Evolutionary conservation across 1,140 invertebrate species (phyloP), one percentile per base, ranked within the genome.

Genomic region (Trichoplusia ni): DNA sequence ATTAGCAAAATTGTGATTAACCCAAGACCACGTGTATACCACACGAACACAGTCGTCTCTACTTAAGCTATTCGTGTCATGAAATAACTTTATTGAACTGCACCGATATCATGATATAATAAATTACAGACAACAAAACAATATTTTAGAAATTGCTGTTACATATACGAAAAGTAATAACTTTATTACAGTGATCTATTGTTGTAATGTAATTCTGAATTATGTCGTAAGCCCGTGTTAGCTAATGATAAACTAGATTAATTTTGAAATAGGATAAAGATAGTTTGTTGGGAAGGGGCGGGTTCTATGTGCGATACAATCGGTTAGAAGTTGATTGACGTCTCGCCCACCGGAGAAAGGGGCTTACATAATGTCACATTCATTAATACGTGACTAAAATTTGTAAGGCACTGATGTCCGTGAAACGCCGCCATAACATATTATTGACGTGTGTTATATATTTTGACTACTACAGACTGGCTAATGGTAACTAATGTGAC

Each of bases 291-390:
- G n/a, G n/a, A n/a, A 40, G 53, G 53, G 29, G 16, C 37, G 16
- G 27, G 56, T 46, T 25, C 56, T 16, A 18, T 23, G 11, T 2
- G 23, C 8, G 56, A 60, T 60, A 37, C 42, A 1, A 59, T 59
- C 56, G 13, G 38, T 4, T 13, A 11, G 2, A 6, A 42, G 1
- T 35, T 80, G 77, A 80, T 71, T 78, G 77, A 80, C 73, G 64
- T 68, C 67, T 31, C 49, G 56, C 61, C 65, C 60, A 65, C 63
- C 69, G 59, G 77, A 64, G 79, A 82, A 82, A 82, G 79, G 74
- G 33, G 60, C 23, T 84, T 75, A 67, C 70, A 63, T 71, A 82
- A 82, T 42, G 38, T 42, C 37, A 44, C 16, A 58, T 58, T 19
- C n/a, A 40, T 16, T 56, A 21, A 5, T 35, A 35, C 29, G 4